phyloP scores from a whole-genome alignment of 2,797 vertebrate genomes.

The Clarias pachynema region DNA sequence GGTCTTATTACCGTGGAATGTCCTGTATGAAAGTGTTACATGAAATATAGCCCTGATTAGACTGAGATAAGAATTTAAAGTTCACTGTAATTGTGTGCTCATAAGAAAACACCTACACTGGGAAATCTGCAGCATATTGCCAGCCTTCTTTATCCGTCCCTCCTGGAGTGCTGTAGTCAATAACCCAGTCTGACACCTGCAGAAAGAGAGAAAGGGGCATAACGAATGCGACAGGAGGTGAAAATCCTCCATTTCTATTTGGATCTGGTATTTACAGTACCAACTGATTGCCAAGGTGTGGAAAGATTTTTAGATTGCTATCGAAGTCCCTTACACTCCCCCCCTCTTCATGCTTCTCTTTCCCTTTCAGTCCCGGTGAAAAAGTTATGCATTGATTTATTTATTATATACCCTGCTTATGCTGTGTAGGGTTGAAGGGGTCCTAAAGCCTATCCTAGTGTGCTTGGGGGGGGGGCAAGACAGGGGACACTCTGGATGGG shows the following conservation, averaged over 20 bases:
- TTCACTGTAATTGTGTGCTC: background rate
- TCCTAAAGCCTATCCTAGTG: too few relatives aligned
- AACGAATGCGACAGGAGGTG: background rate
- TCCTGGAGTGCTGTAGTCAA: slow-evolving; percentile 82
- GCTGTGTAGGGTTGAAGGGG: too few relatives aligned
- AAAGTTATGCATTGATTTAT: too few relatives aligned
- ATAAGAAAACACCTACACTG: slow-evolving; percentile 76
- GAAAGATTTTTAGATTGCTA: background rate
- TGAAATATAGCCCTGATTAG: slow-evolving; percentile 24
- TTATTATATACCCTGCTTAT: too few relatives aligned
- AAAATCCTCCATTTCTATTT: background rate
- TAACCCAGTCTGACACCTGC: slow-evolving; percentile 90
- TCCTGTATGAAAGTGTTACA: slow-evolving; percentile 71
- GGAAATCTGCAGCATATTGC: slow-evolving; percentile 97
- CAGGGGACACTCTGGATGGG: too few relatives aligned
- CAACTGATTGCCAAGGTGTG: background rate
- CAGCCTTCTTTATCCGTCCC: slow-evolving; percentile 94
- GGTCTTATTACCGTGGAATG: slow-evolving; percentile 94
- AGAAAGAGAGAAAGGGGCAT: background rate
- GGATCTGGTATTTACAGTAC: background rate
- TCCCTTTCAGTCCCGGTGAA: background rate
- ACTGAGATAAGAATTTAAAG: background rate
- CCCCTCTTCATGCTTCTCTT: background rate
- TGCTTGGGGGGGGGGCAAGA: too few relatives aligned
- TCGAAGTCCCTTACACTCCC: background rate